These are phyloP conservation scores for Crypturellus tataupa DNA, from an alignment of 2,797 vertebrate genomes.

Conservation along the genomic window DNA sequence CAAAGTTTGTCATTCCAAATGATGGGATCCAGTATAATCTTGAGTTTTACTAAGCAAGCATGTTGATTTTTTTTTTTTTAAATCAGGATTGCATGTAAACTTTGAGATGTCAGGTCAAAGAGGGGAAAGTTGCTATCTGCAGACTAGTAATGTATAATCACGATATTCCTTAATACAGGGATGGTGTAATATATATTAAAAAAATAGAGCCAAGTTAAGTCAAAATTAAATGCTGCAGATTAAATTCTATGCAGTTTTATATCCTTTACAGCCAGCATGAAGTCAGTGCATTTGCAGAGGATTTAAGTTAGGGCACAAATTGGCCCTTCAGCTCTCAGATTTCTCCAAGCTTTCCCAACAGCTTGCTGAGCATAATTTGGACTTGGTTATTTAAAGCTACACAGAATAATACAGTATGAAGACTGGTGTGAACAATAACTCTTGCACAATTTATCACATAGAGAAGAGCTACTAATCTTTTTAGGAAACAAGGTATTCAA, in stretches of 20 bases:
- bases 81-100: not conserved
- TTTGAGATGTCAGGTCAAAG: not conserved
- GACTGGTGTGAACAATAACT: slow-evolving; percentile 79
- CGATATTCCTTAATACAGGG: not conserved
- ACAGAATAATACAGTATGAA: slow-evolving; percentile 76
- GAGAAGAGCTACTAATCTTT: slow-evolving; percentile 85
- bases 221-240: not conserved
- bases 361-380: slow-evolving; percentile 76
- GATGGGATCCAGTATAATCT: not conserved
- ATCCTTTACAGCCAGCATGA: not conserved
- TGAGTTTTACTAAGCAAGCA: not conserved
- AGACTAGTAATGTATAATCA: not conserved
- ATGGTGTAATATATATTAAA: not conserved
- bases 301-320: slow-evolving; percentile 69
- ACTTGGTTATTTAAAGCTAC: slow-evolving; percentile 81
- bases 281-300: not conserved
- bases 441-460: slow-evolving; percentile 82
- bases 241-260: not conserved
- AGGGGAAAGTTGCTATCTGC: not conserved
- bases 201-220: not conserved
- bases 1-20: not conserved
- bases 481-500: slow-evolving; percentile 83
- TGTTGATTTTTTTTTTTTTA: not conserved
- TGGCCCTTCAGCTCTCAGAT: slow-evolving; percentile 65
- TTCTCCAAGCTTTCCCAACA: slow-evolving; percentile 71